Evolutionary conservation across 2,797 vertebrate species (phyloP).

Genomic region (Cercopithecus neglectus): DNA sequence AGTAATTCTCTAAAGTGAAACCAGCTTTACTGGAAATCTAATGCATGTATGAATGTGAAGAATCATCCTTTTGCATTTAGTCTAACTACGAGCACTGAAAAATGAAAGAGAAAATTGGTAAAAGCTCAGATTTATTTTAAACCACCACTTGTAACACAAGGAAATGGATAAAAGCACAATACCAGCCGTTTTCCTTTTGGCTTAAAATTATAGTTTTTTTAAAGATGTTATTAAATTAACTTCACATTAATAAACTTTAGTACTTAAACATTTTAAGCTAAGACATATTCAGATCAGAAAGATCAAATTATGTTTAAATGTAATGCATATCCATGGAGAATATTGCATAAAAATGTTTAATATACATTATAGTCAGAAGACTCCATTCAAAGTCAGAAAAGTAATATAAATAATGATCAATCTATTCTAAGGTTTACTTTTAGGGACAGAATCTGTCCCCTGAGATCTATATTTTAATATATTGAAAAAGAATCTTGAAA

Average conservation of each 20-base stretch:
- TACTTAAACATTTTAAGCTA: constrained; percentile 70
- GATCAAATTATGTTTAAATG: constrained; percentile 70
- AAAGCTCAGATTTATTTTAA: constrained; percentile 57
- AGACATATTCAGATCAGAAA: constrained; percentile 64
- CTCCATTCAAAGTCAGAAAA: constrained; percentile 47
- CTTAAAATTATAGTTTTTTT: constrained; percentile 67
- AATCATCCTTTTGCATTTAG: constrained; percentile 48
- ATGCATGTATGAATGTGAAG: constrained; percentile 59
- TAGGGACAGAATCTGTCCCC: neutral
- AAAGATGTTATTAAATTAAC: constrained; percentile 72
- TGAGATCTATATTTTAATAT: neutral
- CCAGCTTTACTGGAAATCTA: constrained; percentile 49
- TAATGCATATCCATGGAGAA: constrained; percentile 64
- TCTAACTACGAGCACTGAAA: constrained; percentile 34
- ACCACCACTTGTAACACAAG: constrained; percentile 56
- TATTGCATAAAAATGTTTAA: constrained; percentile 62
- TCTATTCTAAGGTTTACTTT: neutral
- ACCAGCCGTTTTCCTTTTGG: constrained; percentile 63
- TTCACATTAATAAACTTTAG: constrained; percentile 65
- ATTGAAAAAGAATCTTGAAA: constrained; percentile 20
- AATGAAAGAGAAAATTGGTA: constrained; percentile 51
- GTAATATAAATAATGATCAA: constrained; percentile 52
- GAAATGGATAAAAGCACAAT: constrained; percentile 46
- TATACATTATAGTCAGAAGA: constrained; percentile 50
- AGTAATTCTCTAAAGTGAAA: constrained; percentile 63